Conservation (phyloP, 2,888 invertebrate genomes). For the Agrenia bidenticulata region DNA sequence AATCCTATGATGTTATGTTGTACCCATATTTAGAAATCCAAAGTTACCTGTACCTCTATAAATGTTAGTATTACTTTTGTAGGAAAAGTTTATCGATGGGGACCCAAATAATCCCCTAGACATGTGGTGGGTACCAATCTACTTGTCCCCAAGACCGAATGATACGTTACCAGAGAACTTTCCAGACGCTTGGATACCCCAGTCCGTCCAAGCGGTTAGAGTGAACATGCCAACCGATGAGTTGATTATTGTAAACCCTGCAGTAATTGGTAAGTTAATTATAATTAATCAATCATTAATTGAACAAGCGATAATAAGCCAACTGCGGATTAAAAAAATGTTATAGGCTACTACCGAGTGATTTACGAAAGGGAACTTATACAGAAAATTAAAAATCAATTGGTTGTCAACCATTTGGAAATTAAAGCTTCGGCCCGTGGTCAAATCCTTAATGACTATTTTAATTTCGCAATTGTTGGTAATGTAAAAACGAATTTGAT, state of each 20-base stretch:
- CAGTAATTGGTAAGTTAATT: constrained; percentile 28
- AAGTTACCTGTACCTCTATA: background rate
- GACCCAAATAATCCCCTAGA: constrained; percentile 17
- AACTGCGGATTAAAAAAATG: too few species aligned
- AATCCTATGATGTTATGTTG: background rate
- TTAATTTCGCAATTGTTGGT: constrained; percentile 34
- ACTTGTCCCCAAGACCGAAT: constrained; percentile 21
- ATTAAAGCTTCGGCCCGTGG: constrained; percentile 27
- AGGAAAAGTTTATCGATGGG: constrained; percentile 36
- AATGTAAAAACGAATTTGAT: constrained; percentile 1
- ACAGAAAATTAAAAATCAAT: constrained; percentile 12
- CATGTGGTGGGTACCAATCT: constrained; percentile 43
- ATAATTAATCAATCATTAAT: too few species aligned
- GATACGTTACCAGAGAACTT: constrained; percentile 22
- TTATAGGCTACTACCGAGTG: constrained; percentile 35
- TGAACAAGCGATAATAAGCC: too few species aligned
- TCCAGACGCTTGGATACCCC: constrained; percentile 42
- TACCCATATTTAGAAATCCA: background rate
- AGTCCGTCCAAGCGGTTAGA: constrained; percentile 10
- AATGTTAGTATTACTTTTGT: too few species aligned
- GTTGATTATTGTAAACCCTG: constrained; percentile 37
- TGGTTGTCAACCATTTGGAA: constrained; percentile 19
- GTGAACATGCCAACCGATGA: constrained; percentile 25
- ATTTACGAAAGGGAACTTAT: constrained; percentile 19
- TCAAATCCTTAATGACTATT: constrained; percentile 40